A percentile compares a stretch with the other conserved stretches of the same genome.
Conservation (phyloP, 2,113 vertebrate genomes). For the Onychostoma macrolepis region DNA sequence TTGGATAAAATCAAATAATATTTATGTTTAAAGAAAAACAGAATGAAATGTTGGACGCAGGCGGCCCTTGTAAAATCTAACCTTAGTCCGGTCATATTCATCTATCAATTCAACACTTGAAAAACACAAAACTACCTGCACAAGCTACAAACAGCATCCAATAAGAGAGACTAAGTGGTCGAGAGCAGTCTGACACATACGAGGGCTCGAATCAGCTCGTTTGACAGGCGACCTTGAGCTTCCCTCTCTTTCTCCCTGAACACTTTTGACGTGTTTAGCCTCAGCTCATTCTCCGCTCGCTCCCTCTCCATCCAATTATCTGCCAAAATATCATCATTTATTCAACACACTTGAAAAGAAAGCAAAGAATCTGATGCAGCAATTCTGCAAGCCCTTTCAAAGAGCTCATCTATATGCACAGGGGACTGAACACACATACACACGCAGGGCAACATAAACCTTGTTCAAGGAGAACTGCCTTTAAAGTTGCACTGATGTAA, state of each 20-base stretch:
- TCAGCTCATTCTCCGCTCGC: neutral
- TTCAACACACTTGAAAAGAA: conserved; percentile 38
- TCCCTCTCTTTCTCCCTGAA: conserved; percentile 19
- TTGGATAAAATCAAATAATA: neutral
- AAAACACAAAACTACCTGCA: neutral
- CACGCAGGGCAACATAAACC: conserved; percentile 33
- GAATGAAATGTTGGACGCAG: neutral
- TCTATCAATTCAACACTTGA: neutral
- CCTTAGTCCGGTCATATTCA: neutral
- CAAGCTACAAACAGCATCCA: neutral
- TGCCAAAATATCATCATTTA: conserved; percentile 47
- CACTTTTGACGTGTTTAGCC: conserved; percentile 4
- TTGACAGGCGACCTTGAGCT: conserved; percentile 10
- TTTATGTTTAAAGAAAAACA: neutral
- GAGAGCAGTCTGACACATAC: conserved; percentile 8
- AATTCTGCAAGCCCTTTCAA: conserved; percentile 49
- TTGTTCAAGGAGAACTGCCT: conserved; percentile 34
- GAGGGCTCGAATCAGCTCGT: neutral
- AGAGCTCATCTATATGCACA: conserved; percentile 51
- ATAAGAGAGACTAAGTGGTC: neutral
- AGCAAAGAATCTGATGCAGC: conserved; percentile 44
- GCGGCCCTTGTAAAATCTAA: neutral
- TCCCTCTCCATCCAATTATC: conserved; percentile 42
- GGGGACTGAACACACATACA: conserved; percentile 3
- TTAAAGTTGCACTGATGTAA: conserved; percentile 5